These are phyloP conservation scores for Lepus europaeus DNA, from an alignment of 2,113 vertebrate species.

Conservation along the genomic window DNA sequence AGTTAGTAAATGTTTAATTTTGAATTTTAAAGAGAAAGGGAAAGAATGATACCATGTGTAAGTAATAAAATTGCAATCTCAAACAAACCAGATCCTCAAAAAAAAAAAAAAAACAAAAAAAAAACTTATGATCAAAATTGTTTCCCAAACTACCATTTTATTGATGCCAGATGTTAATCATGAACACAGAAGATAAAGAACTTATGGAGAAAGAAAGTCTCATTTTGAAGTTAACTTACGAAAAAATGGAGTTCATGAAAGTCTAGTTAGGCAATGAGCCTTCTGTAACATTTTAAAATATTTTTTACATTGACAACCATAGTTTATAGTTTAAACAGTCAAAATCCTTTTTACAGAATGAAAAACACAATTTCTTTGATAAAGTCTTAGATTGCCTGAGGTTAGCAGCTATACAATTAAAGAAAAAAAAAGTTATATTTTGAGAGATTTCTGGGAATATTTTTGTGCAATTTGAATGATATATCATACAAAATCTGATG, in stretches of 20 bases:
- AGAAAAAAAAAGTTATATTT: background rate
- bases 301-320: slow-evolving; percentile 45
- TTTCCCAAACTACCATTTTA: slow-evolving; percentile 56
- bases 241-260: slow-evolving; percentile 22
- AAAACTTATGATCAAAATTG: slow-evolving; percentile 36
- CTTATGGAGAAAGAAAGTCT: slow-evolving; percentile 6
- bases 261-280: slow-evolving; percentile 36
- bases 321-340: background rate
- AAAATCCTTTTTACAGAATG: slow-evolving; percentile 10
- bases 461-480: background rate
- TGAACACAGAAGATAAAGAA: slow-evolving; percentile 63
- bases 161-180: slow-evolving; percentile 73
- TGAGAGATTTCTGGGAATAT: slow-evolving; percentile 7
- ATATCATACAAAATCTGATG: background rate
- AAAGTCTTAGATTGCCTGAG: background rate
- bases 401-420: background rate
- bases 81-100: slow-evolving; percentile 63
- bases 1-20: slow-evolving; percentile 59
- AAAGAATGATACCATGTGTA: slow-evolving; percentile 43
- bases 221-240: slow-evolving; percentile 61
- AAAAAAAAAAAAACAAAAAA: slow-evolving; percentile 47
- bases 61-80: slow-evolving; percentile 62
- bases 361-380: slow-evolving; percentile 22
- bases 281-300: slow-evolving; percentile 40
- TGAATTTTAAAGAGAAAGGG: slow-evolving; percentile 65